Evolutionary conservation across 2,113 vertebrate genomes (phyloP).

Genomic region (Cichladusa arquata): DNA sequence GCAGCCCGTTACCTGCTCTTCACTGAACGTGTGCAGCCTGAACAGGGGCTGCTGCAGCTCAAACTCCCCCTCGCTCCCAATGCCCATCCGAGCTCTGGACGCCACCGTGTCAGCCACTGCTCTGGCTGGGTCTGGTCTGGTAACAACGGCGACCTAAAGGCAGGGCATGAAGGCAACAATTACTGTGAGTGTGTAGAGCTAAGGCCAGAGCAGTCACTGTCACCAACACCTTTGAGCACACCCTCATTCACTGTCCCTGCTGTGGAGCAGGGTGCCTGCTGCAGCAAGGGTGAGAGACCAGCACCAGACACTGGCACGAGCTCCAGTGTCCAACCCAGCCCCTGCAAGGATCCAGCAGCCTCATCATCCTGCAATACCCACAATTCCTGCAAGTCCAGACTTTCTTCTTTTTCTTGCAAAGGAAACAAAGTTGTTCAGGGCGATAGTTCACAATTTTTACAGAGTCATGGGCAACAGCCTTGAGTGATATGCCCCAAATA

Average conservation of each 20-base stretch:
- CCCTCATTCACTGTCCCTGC: accelerated
- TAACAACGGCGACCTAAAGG: constrained; percentile 81
- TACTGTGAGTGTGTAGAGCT: background rate
- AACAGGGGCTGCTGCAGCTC: constrained; percentile 87
- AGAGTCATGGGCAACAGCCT: background rate
- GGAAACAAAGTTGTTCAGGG: background rate
- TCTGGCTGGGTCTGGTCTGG: constrained; percentile 81
- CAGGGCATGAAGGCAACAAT: accelerated
- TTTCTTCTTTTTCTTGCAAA: background rate
- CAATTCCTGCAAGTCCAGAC: background rate
- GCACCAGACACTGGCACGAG: accelerated
- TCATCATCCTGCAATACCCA: background rate
- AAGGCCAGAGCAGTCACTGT: background rate
- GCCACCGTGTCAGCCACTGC: constrained; percentile 85
- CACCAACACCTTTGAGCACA: background rate
- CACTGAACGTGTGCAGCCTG: constrained; percentile 84
- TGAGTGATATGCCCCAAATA: background rate
- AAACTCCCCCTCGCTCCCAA: constrained; percentile 68
- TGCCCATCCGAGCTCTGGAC: constrained; percentile 74
- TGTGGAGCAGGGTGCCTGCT: no score
- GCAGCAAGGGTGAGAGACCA: background rate
- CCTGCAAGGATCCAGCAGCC: background rate
- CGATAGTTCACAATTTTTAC: background rate
- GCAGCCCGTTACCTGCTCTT: constrained; percentile 79
- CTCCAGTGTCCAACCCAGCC: accelerated